Base-by-base conservation (phyloP, 1,140 invertebrate genomes). In the Halyomorpha halys region DNA sequence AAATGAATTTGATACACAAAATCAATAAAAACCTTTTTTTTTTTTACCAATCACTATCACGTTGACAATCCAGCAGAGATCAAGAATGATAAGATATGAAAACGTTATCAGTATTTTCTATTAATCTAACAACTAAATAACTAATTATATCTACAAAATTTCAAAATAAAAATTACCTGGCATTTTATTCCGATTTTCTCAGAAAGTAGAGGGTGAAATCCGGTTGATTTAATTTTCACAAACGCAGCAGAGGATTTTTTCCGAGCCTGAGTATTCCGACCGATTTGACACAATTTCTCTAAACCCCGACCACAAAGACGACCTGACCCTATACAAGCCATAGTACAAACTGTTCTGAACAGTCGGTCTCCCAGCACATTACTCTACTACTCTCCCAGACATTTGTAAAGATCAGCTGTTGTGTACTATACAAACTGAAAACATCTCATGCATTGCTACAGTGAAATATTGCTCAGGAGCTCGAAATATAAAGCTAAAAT, bases 271-370 rank as follows among this genome's bases (percentile, higher is more conserved):
- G 73, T 76, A 76, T 78, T 80, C 77, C 83, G 80, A 79, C 81
- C 80, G 71, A 83, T 82, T 79, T 84, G 82, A 81, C 83, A 86
- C 83, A 86, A 77, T 81, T 84, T 85, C 78, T 85, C 83, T 73
- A 82, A 79, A 76, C 83, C 82, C 77, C 83, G 83, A 80, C 81
- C 83, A 84, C 83, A 85, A 77, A 86, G 79, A 80, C 83, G 82
- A 81, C 81, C 82, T 76, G 83, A 82, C 78, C 82, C 83, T 83
- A 85, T 79, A 82, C 83, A 84, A 81, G 83, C 83, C 83, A 85
- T 86, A 80, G 81, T 80, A 78, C 80, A 79, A 80, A 84, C 82
- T 81, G 80, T 79, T 81, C 78, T 81, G 79, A 80, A 66, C 30
- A 59, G 64, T 34, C 56, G 44, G 56, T 67, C 68, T 30, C 30